phyloP scores from a whole-genome alignment of 2,888 invertebrate species.

The Cheilosia pagana region DNA sequence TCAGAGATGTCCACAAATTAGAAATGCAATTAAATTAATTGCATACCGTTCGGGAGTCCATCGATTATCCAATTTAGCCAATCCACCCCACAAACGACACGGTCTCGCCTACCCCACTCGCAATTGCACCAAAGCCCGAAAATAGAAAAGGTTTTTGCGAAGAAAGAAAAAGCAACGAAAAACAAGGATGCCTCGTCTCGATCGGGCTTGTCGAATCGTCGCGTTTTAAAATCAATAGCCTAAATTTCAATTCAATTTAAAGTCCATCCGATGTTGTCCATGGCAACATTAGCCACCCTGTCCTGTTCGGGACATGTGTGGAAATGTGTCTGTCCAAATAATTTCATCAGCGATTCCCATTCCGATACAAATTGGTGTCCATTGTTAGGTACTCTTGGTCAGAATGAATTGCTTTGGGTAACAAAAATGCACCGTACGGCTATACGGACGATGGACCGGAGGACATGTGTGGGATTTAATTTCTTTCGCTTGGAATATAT shows the following conservation, averaged over 20 bases:
- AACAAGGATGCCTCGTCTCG: conserved; percentile 19
- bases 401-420: conserved; percentile 25
- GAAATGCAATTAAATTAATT: conserved; percentile 74
- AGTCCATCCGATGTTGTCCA: conserved; percentile 54
- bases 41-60: conserved; percentile 56
- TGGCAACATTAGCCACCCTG: conserved; percentile 61
- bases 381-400: conserved; percentile 60
- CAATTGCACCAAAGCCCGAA: conserved; percentile 43
- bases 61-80: conserved; percentile 69
- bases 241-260: conserved; percentile 71
- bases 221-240: conserved; percentile 67
- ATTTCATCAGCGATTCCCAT: conserved; percentile 67
- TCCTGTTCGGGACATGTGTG: conserved; percentile 51
- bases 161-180: conserved; percentile 23
- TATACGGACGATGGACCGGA: neutral
- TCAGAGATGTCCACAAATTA: conserved; percentile 68
- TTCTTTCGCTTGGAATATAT: conserved; percentile 2
- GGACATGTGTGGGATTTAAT: neutral
- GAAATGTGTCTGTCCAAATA: conserved; percentile 62
- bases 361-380: conserved; percentile 70
- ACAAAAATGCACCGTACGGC: conserved; percentile 6
- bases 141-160: conserved; percentile 44
- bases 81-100: conserved; percentile 13
- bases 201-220: conserved; percentile 33
- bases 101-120: conserved; percentile 17